Evolutionary conservation across 2,113 vertebrate species (phyloP), one percentile per base, ranked within the genome.

Genomic region (Phyllostomus discolor): DNA sequence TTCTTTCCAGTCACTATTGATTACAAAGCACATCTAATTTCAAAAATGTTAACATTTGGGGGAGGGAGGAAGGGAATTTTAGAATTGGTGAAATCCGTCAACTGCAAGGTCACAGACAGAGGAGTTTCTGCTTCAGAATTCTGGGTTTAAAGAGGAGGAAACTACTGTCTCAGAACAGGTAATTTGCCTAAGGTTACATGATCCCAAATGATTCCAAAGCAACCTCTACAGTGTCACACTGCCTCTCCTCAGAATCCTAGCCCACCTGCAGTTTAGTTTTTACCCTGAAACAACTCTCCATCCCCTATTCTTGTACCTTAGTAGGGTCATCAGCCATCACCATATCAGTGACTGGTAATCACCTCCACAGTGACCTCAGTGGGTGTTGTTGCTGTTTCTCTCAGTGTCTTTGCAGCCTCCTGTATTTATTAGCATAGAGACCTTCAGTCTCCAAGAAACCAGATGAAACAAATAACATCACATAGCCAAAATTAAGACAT

Each of bases 401-500:
- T 17, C 12, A 70, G 52, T 62, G n/a, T 90, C 93, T 91, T 59
- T 84, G 46, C 78, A 79, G 50, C 59, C 87, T 92, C 76, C 57
- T 93, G 80, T 92, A 22, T 92, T 95, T 96, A 93, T 93, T 95
- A 89, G 50, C n/a, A 72, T 22, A 86, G 92, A 97, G 93, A 76
- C 57, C 89, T 88, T 64, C 64, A 83, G 96, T 97, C 88, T 98
- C 97, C 64, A 97, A 97, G 96, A 97, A 96, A 96, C 97, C 94
- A 96, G 95, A 98, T 94, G 94, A 97, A 97, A 97, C 97, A 98
- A 97, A 97, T 92, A 97, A 94, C 52, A 92, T 95, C 94, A 66
- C 79, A 80, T 86, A 59, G 93, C 82, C 90, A 88, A 89, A 93
- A 97, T 83, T 87, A 97, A 97, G 97, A 96, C 78, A 28, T 96